Base-by-base conservation (phyloP, 2,113 vertebrate species). In the Leiothrix lutea region DNA sequence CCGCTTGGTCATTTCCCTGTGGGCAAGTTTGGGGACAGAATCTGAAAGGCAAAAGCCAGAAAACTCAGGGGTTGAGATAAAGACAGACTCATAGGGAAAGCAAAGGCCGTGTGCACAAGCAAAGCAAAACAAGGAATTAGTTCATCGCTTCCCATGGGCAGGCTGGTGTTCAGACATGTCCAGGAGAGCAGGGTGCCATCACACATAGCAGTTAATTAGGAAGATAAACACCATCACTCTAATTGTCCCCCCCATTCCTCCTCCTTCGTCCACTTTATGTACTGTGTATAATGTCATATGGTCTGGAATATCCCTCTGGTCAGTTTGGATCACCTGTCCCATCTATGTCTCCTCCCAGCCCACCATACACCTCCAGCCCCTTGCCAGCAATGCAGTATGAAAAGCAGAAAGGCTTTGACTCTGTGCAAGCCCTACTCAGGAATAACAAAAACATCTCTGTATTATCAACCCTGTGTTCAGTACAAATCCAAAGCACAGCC, bases 1-100 rank as follows among this genome's bases (percentile, higher is more conserved):
- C 4, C 0, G 0, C 31, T 65, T 28, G 33, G n/a, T 48, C 54
- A 35, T 26, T 67, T n/a, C 40, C 12, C 25, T 4, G 2, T 0
- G 0, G 54, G 29, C 29, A 54, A 17, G 12, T 47, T 7, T 54
- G n/a, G 17, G 25, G 54, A 35, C 35, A 75, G 79, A 61, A 69
- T 35, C 3, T 8, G 47, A 54, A 69, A 4, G 29, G 47, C 16
- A 69, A 54, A 35, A 61, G 13, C 20, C 56, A 35, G 24, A 61
- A 89, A 54, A 35, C 25, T 31, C 21, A 14, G n/a, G 29, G 29
- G 4, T 1, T 82, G 70, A 75, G 24, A 40, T 35, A 60, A 67
- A 67, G n/a, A 51, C 53, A 81, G 21, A 13, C 25, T 75, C 22
- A 47, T 1, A 26, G 9, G 21, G 25, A 33, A 54, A 61, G n/a